Evolutionary conservation across 2,113 vertebrate genomes (phyloP), one percentile per base, ranked within the genome.

Genomic region (Cepphus grylle): DNA sequence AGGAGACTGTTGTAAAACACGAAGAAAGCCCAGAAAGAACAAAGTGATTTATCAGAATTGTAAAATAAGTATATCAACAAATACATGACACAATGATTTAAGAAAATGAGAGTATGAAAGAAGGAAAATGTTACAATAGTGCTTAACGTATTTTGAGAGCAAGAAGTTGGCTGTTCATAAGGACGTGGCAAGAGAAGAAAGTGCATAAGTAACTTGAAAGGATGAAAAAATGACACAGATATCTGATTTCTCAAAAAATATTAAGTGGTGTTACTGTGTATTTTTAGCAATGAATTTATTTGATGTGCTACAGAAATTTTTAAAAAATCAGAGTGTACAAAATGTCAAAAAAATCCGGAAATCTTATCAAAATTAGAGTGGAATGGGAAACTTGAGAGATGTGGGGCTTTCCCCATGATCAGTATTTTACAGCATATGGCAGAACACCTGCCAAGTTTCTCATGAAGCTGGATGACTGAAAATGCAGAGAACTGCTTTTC

Each of bases 291-390:
- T 18, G 4, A 55, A 65, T 3, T 59, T 78, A 30, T 53, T 40
- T 50, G 23, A 58, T 32, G 4, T 62, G 3, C 2, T 63, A n/a
- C 12, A 27, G 20, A 69, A 77, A 8, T n/a, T 25, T 65, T 40
- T 19, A 22, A 42, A 62, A 66, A 70, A 30, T 5, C 6, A 30
- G 43, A 27, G 11, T 0, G 0, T 19, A 30, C 1, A 47, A n/a
- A 86, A 55, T 52, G 2, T 16, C 0, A 45, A 42, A 62, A 36
- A 38, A 67, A 12, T 5, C n/a, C n/a, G 0, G 6, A 53, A 58
- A 36, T 15, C 6, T 30, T 72, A 45, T 55, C 8, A 45, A 82
- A 67, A 58, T 45, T n/a, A 50, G 6, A 72, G 34, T 34, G 23
- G 7, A 56, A 40, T 52, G 38, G 23, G 17, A 67, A 71, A 25